Percentiles rank a stretch among this genome's conserved stretches.
These are phyloP conservation scores for Percopsis omiscomaycus DNA, from an alignment of 2,797 vertebrate species.

Conservation along the genomic window DNA sequence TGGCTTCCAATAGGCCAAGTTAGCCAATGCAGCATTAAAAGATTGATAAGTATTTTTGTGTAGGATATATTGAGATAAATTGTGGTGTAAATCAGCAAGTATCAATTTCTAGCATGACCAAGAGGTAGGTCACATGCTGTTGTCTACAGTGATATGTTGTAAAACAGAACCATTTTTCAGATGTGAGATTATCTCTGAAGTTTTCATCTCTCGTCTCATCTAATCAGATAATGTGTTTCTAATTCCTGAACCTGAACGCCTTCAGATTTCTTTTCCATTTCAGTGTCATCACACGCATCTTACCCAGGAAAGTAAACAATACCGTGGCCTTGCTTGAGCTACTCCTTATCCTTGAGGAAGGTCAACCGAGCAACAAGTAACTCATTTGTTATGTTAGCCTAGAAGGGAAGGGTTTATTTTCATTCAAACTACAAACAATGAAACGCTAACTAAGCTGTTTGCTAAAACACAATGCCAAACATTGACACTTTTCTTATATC, in stretches of 20 bases:
- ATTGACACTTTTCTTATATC: slow-evolving; percentile 37
- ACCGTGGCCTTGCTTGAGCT: slow-evolving; percentile 20
- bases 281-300: not conserved
- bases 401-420: slow-evolving; percentile 28
- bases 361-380: slow-evolving; percentile 24
- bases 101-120: no score
- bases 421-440: slow-evolving; percentile 48
- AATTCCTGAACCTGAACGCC: slow-evolving; percentile 3
- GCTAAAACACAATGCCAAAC: slow-evolving; percentile 28
- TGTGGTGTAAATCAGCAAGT: no score
- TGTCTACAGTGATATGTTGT: no score
- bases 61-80: no score
- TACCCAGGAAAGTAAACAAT: slow-evolving; percentile 32
- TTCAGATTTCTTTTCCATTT: slow-evolving; percentile 4
- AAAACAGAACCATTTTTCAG: no score
- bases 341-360: slow-evolving; percentile 35
- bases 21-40: no score
- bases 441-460: slow-evolving; percentile 31
- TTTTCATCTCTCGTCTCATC: slow-evolving; percentile 25
- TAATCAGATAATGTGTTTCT: slow-evolving; percentile 23
- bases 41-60: no score
- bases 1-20: no score
- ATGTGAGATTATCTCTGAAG: slow-evolving; percentile 1
- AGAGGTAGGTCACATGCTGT: not conserved
- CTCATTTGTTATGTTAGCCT: slow-evolving; percentile 28